Evolutionary conservation across 2,797 vertebrate species (phyloP).

Genomic region (Cryptoprocta ferox): DNA sequence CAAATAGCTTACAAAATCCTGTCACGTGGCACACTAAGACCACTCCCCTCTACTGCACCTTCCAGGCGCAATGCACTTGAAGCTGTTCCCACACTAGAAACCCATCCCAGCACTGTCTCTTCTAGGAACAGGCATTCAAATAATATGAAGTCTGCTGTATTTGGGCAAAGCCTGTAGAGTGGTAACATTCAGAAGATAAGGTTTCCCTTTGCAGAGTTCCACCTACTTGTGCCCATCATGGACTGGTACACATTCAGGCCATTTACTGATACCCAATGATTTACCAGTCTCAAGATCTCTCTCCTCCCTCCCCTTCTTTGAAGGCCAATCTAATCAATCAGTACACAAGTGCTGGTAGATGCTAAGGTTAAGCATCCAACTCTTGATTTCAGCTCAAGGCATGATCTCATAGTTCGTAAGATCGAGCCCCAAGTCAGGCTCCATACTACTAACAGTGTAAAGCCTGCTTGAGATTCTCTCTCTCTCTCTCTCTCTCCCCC

Average conservation of each 20-base stretch:
- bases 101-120: not conserved
- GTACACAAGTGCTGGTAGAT: not conserved
- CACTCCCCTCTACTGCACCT: not conserved
- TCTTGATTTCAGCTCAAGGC: too few relatives aligned
- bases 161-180: not conserved
- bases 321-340: not conserved
- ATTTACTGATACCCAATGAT: not conserved
- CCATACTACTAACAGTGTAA: too few relatives aligned
- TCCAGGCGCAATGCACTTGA: slow-evolving; percentile 7
- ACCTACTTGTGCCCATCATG: not conserved
- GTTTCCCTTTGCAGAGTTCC: not conserved
- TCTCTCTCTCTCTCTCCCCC: too few relatives aligned
- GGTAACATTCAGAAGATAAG: not conserved
- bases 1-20: slow-evolving; percentile 4
- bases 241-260: not conserved
- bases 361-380: not conserved
- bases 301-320: not conserved
- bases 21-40: not conserved
- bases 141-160: not conserved
- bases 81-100: slow-evolving; percentile 33
- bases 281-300: not conserved
- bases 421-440: too few relatives aligned
- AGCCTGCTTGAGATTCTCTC: too few relatives aligned
- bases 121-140: slow-evolving; percentile 28
- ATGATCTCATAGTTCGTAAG: too few relatives aligned